phyloP scores from a whole-genome alignment of 2,888 invertebrate genomes.

The Calameuta pallipes region DNA sequence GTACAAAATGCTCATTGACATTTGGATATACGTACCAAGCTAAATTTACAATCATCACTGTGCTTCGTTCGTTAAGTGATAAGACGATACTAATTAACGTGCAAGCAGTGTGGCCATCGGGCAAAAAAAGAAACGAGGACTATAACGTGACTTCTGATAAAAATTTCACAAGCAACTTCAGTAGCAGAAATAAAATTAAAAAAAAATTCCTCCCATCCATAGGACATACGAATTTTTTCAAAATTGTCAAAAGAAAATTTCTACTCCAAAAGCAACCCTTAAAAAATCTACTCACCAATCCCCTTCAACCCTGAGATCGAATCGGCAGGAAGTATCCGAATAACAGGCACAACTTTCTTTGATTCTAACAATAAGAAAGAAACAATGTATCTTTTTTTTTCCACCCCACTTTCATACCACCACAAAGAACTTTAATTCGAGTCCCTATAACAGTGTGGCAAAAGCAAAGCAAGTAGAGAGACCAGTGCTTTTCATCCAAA shows the following conservation, averaged over 20 bases:
- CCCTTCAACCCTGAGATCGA: neutral
- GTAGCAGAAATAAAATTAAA: neutral
- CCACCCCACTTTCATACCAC: neutral
- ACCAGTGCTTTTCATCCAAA: neutral
- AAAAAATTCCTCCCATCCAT: neutral
- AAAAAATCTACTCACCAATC: neutral
- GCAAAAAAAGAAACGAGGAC: too few relatives aligned
- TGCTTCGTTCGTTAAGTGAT: neutral
- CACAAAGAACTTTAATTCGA: neutral
- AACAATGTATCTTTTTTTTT: neutral
- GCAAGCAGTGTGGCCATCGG: neutral
- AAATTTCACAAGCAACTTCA: neutral
- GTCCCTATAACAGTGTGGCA: neutral
- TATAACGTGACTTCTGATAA: neutral
- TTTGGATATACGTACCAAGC: neutral
- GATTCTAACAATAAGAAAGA: neutral
- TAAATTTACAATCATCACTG: neutral
- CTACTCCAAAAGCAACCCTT: neutral
- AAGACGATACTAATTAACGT: neutral
- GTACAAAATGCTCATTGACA: neutral
- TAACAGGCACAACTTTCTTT: neutral
- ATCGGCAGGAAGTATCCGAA: neutral
- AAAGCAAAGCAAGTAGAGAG: neutral
- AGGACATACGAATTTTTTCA: rapidly evolving
- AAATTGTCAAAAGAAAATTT: neutral